phyloP scores from a whole-genome alignment of 2,888 invertebrate genomes.

The Pollenia labialis region DNA sequence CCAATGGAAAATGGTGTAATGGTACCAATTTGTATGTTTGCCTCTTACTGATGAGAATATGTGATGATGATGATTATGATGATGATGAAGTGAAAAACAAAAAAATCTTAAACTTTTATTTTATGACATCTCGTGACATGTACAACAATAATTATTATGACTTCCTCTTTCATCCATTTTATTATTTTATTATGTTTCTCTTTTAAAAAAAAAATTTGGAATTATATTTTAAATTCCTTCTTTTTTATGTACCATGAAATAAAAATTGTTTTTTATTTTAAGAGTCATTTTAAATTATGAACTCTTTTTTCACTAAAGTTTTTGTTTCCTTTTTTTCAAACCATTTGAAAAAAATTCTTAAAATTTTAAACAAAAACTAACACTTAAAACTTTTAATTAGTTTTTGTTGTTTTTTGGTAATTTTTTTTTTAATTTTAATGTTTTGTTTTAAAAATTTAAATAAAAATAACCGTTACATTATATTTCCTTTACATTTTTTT shows the following conservation, averaged over 20 bases:
- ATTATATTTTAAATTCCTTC: conserved; percentile 21
- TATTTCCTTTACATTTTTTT: conserved; percentile 26
- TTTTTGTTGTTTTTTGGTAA: neutral
- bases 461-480: conserved; percentile 68
- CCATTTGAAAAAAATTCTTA: neutral
- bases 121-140: conserved; percentile 67
- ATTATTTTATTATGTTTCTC: neutral
- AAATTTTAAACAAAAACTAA: neutral
- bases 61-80: neutral
- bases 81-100: conserved; percentile 44
- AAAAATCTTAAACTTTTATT: conserved; percentile 63
- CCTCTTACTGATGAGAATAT: conserved; percentile 13
- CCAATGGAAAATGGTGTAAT: conserved; percentile 25
- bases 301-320: conserved; percentile 26
- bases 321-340: conserved; percentile 3
- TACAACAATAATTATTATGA: conserved; percentile 59
- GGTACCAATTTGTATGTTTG: conserved; percentile 25
- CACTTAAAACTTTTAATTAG: neutral
- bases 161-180: conserved; percentile 27
- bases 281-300: conserved; percentile 39
- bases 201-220: conserved; percentile 4
- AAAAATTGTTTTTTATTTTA: conserved; percentile 5
- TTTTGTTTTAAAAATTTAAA: conserved; percentile 53
- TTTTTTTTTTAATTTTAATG: neutral
- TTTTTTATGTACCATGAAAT: neutral